These are phyloP conservation scores for Poecile montanus DNA, from an alignment of 2,797 vertebrate species.

Conservation along the genomic window DNA sequence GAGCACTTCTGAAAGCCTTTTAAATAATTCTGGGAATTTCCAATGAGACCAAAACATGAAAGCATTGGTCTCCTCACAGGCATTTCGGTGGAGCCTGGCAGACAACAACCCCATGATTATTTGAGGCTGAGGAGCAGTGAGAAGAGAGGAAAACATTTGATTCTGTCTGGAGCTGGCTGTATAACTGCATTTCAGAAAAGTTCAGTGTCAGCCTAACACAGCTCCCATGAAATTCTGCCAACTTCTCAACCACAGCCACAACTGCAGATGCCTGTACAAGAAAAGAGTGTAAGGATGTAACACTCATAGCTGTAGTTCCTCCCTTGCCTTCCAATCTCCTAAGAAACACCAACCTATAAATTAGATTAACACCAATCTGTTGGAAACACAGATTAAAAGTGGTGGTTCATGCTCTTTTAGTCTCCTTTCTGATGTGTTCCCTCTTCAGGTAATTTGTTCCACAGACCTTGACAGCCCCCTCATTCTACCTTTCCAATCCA, in stretches of 20 bases:
- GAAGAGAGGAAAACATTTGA: background rate
- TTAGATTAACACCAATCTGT: background rate
- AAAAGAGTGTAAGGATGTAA: background rate
- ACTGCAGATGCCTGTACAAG: background rate
- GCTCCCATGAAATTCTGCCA: background rate
- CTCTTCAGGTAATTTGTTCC: background rate
- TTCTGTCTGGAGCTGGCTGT: background rate
- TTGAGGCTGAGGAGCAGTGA: background rate
- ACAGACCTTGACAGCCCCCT: background rate
- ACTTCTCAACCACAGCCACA: background rate
- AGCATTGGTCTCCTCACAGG: background rate
- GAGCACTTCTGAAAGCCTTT: background rate
- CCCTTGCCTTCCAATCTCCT: background rate
- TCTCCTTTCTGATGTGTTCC: background rate
- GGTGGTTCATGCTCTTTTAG: background rate
- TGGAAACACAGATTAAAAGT: background rate
- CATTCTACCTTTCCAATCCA: background rate
- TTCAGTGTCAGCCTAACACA: background rate
- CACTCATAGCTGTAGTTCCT: background rate
- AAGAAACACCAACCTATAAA: background rate
- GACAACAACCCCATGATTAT: background rate
- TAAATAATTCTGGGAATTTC: constrained; percentile 8
- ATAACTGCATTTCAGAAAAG: background rate
- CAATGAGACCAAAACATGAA: background rate
- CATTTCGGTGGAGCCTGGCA: background rate